Conservation (phyloP, 2,797 vertebrate species). For the Menidia menidia region DNA sequence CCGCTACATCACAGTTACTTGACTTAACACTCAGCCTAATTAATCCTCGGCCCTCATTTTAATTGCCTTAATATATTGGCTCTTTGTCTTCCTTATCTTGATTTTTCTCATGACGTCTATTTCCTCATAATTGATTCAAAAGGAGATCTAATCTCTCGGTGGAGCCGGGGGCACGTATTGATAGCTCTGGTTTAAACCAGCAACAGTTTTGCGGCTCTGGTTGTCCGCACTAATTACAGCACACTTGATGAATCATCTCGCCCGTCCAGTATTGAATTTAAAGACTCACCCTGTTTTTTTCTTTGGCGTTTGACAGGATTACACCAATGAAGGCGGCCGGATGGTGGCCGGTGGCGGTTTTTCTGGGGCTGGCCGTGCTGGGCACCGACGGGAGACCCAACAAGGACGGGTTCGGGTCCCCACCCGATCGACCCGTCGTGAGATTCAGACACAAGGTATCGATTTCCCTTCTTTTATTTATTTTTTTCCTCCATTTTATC, state of each 20-base stretch:
- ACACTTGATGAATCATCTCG: conserved; percentile 74
- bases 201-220: conserved; percentile 63
- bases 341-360: conserved; percentile 80
- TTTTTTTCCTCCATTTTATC: conserved; percentile 56
- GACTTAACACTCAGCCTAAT: conserved; percentile 67
- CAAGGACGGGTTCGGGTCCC: conserved; percentile 83
- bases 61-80: conserved; percentile 78
- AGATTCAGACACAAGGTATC: conserved; percentile 96
- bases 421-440: conserved; percentile 85
- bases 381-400: conserved; percentile 83
- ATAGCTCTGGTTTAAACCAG: conserved; percentile 77
- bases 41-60: conserved; percentile 68
- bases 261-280: conserved; percentile 50
- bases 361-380: conserved; percentile 83
- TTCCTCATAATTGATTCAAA: conserved; percentile 80
- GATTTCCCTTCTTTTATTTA: conserved; percentile 58
- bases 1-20: conserved; percentile 52
- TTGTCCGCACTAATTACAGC: conserved; percentile 80
- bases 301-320: conserved; percentile 82
- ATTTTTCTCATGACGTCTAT: conserved; percentile 73
- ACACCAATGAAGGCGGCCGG: conserved; percentile 85
- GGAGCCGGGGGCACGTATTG: conserved; percentile 70
- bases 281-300: conserved; percentile 61
- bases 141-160: conserved; percentile 78
- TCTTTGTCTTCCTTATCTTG: conserved; percentile 77